These are phyloP conservation scores for Dipus sagitta DNA, from an alignment of 2,797 vertebrate species.

Conservation along the genomic window DNA sequence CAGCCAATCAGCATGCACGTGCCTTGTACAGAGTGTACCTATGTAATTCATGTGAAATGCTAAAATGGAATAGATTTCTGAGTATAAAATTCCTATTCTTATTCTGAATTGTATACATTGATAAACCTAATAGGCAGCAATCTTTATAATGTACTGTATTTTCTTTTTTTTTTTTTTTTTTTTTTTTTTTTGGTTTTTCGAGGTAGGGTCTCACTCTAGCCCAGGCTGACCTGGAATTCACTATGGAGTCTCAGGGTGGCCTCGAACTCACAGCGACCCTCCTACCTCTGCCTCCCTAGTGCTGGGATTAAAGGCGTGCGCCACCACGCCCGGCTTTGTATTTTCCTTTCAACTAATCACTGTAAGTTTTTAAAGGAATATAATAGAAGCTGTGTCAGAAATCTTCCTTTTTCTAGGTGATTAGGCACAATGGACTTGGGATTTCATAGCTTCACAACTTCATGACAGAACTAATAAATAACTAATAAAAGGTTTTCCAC, in stretches of 20 bases:
- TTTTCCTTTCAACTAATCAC: slow-evolving; percentile 28
- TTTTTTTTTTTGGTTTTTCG: slow-evolving; percentile 65
- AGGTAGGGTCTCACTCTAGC: too few relatives aligned
- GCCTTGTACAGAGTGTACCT: not conserved
- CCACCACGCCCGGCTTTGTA: too few relatives aligned
- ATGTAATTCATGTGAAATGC: not conserved
- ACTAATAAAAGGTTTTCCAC: not conserved
- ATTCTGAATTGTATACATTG: not conserved
- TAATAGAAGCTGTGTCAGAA: not conserved
- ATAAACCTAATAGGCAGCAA: not conserved
- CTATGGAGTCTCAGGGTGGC: too few relatives aligned
- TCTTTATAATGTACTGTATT: not conserved
- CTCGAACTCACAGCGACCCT: too few relatives aligned
- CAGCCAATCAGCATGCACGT: not conserved
- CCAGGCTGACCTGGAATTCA: too few relatives aligned
- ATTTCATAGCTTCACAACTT: not conserved
- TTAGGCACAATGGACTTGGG: not conserved
- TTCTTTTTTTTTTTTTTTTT: slow-evolving; percentile 61
- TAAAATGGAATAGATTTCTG: not conserved
- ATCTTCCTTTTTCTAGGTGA: not conserved
- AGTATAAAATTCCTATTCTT: not conserved
- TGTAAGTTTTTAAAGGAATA: slow-evolving; percentile 31
- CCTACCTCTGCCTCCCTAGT: too few relatives aligned
- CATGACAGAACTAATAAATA: not conserved
- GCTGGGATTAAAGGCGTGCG: too few relatives aligned